A percentile compares a stretch with the other conserved stretches of the same genome.
phyloP scores from a whole-genome alignment of 1,140 invertebrate species.

The Steinernema khuongi region DNA sequence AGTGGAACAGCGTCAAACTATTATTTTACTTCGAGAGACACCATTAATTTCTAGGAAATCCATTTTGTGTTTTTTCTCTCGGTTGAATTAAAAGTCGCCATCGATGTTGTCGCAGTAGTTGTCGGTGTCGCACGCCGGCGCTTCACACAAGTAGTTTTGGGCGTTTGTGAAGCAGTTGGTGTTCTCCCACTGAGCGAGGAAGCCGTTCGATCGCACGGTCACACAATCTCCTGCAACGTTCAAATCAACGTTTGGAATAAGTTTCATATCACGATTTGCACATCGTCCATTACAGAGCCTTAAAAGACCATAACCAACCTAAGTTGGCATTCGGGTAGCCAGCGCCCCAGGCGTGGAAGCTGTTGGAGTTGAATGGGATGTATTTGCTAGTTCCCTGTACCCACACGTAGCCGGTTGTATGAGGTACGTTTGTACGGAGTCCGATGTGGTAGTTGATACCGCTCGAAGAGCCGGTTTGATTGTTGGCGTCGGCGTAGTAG shows the following conservation, averaged over 20 bases:
- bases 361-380: not conserved
- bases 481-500: slow-evolving; percentile 5
- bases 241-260: too few relatives aligned
- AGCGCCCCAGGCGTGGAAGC: not conserved
- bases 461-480: not conserved
- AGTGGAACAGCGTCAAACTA: too few relatives aligned
- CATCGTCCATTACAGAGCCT: too few relatives aligned
- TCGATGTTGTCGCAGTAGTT: slow-evolving; percentile 5
- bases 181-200: not conserved
- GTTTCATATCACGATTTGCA: too few relatives aligned
- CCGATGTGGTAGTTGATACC: not conserved
- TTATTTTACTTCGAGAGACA: too few relatives aligned
- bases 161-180: not conserved
- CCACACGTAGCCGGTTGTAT: not conserved
- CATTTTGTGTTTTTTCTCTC: too few relatives aligned
- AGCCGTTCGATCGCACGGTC: not conserved
- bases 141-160: not conserved
- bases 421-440: not conserved
- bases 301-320: not conserved
- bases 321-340: not conserved
- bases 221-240: not conserved
- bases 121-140: not conserved
- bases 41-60: too few relatives aligned
- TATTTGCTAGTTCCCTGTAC: not conserved
- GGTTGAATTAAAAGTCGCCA: too few relatives aligned